Conservation (phyloP, 2,113 vertebrate genomes). For the Pseudonaja textilis region DNA sequence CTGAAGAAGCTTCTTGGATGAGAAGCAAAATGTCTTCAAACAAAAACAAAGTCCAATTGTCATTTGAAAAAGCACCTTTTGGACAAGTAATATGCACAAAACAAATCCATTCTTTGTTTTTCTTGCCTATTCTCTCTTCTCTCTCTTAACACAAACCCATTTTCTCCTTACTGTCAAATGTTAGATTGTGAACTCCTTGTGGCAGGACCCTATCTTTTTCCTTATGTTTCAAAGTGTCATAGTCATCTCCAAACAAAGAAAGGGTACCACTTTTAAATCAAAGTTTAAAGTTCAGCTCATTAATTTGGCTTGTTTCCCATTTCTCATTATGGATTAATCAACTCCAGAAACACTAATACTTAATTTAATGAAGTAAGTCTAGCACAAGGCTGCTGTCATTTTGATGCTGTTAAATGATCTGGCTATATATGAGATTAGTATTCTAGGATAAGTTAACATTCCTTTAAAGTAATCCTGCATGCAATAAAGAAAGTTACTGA, state of each 20-base stretch:
- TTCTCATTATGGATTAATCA: slow-evolving; percentile 13
- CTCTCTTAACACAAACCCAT: neutral
- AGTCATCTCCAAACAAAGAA: neutral
- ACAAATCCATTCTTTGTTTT: neutral
- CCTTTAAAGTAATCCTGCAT: slow-evolving; percentile 28
- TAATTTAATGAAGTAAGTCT: neutral
- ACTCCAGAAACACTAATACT: slow-evolving; percentile 8
- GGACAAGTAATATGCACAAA: neutral
- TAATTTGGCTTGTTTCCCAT: neutral
- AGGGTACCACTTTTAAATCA: neutral
- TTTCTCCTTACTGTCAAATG: neutral
- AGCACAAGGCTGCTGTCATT: slow-evolving; percentile 21
- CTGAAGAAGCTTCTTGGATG: too few relatives aligned
- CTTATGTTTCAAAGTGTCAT: neutral
- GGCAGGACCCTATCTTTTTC: neutral
- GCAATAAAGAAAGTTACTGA: slow-evolving; percentile 25
- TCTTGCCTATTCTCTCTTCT: neutral
- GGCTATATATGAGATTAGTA: slow-evolving; percentile 31
- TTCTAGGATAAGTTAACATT: slow-evolving; percentile 27
- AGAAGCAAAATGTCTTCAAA: too few relatives aligned
- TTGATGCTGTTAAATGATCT: slow-evolving; percentile 30
- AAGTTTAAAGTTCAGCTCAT: slow-evolving; percentile 13
- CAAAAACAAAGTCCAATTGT: too few relatives aligned
- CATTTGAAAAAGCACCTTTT: too few relatives aligned
- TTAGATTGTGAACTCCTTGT: neutral